Base-by-base conservation (phyloP, 2,888 invertebrate species). In the Deilephila porcellus region DNA sequence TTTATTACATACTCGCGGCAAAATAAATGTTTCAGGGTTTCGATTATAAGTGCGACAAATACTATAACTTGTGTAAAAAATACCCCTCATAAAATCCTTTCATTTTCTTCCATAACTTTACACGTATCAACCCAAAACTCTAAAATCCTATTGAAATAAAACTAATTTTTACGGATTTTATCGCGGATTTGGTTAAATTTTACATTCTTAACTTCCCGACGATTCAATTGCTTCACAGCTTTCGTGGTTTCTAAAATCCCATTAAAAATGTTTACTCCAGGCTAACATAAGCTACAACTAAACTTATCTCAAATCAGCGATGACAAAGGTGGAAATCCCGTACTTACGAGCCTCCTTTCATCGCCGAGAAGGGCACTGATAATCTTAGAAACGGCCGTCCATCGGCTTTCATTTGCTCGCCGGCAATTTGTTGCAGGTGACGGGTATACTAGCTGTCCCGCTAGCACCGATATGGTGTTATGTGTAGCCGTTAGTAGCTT, bases 341-440 rank as follows among this genome's bases (percentile, higher is more conserved):
- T 67, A 67, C 52, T 67, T 67, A 67, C 45, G 45, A 45, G 45
- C n/a, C 11, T 63, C 63, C 67, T 67, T 52, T 67, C 67, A 67
- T 45, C 67, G 4, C 19, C 19, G 52, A 14, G 45, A 67, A 67
- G 67, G 67, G 52, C 67, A 67, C 56, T 25, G 67, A 67, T 67
- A 67, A 67, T 67, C 67, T 67, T 67, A 25, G 25, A 67, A 52
- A 52, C 52, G 67, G 52, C 45, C 63, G 63, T 63, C 52, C 14
- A 67, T 67, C 17, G 45, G 25, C 34, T 63, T 63, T 34, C 34
- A 63, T 63, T 67, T 67, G 67, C 25, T 52, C 52, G n/a, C 19
- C 25, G 25, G 67, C 45, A 45, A 67, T 67, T 45, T 67, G 67
- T 67, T 67, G 64, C 37, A 25, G 45, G 45, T 25, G 67, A 67